Evolutionary conservation across 37 sponge, comb jelly and placozoan species (phyloP), one percentile per base, ranked within the genome.

Genomic region (Beroe ovata): DNA sequence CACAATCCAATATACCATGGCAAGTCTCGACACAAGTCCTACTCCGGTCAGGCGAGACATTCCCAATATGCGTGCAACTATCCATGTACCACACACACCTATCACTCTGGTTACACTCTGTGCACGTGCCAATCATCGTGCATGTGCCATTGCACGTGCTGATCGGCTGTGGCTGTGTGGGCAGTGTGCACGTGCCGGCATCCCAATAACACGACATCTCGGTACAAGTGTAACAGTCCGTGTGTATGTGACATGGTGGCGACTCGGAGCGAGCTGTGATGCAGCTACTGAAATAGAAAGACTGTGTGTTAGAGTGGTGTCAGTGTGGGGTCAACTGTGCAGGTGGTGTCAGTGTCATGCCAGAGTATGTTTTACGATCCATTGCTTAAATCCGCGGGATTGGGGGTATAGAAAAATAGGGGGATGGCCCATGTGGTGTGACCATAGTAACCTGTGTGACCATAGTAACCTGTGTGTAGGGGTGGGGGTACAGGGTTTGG

Each of bases 141-240:
- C 69, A 66, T 3, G 69, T 32, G 36, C 69, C 69, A 66, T 26
- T 66, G 69, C 69, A 66, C 69, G 69, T 66, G 69, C 16, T 33
- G 33, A 4, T 25, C 6, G 30, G 32, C 3, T 34, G 30, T 32
- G 29, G 25, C 32, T 66, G 29, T 18, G 69, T 66, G 54, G 54
- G 54, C 11, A 47, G 11, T 6, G 54, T 16, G 11, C 54, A 47
- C 11, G 11, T 47, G 6, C 54, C 54, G 54, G 6, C 11, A 11
- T 11, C 54, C 69, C 69, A 66, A 18, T 66, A 30, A 32, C 69
- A 66, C 18, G 35, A 30, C 32, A 11, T 66, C 1, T 25, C 33
- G 35, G 69, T 4, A 37, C 69, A 66, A 0, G 69, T 34, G 69
- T 18, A 66, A 66, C 69, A 66, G 69, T 66, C 69, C 1, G 69